phyloP scores from a whole-genome alignment of 2,888 invertebrate genomes.

The Euphydryas editha region DNA sequence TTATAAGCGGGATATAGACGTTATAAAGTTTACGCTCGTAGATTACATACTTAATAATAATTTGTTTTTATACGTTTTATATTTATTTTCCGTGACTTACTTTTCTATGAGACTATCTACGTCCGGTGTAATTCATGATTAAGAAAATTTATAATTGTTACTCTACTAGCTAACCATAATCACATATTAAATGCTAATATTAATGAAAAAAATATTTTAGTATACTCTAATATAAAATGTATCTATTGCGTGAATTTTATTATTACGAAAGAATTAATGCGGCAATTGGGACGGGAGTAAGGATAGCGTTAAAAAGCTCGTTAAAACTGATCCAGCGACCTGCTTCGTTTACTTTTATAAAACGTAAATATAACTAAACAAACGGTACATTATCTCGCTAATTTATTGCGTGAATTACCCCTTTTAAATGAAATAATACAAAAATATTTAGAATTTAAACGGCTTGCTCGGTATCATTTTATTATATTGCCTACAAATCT shows the following conservation, averaged over 20 bases:
- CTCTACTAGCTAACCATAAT: neutral
- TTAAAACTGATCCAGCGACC: slow-evolving; percentile 60
- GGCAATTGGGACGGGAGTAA: slow-evolving; percentile 47
- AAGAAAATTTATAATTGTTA: too few species aligned
- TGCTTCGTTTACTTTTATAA: slow-evolving; percentile 55
- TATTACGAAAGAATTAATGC: slow-evolving; percentile 12
- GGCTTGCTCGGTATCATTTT: neutral
- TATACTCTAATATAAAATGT: too few species aligned
- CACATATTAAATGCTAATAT: neutral
- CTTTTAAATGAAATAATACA: slow-evolving; percentile 11
- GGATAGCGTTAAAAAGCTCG: slow-evolving; percentile 57
- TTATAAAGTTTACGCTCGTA: too few species aligned
- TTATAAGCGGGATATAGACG: too few species aligned
- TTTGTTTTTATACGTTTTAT: too few species aligned
- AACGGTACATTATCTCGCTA: slow-evolving; percentile 13
- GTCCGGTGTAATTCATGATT: too few species aligned
- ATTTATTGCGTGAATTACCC: slow-evolving; percentile 43
- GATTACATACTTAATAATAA: too few species aligned
- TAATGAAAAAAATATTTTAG: too few species aligned
- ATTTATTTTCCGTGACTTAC: too few species aligned
- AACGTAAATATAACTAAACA: slow-evolving; percentile 15
- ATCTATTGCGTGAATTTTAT: slow-evolving; percentile 4
- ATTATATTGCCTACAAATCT: neutral
- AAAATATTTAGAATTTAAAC: slow-evolving; percentile 4
- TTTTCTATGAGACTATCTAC: too few species aligned